Evolutionary conservation across 2,888 invertebrate genomes (phyloP), one percentile per base, ranked within the genome.

Genomic region (Epirrita christyi): DNA sequence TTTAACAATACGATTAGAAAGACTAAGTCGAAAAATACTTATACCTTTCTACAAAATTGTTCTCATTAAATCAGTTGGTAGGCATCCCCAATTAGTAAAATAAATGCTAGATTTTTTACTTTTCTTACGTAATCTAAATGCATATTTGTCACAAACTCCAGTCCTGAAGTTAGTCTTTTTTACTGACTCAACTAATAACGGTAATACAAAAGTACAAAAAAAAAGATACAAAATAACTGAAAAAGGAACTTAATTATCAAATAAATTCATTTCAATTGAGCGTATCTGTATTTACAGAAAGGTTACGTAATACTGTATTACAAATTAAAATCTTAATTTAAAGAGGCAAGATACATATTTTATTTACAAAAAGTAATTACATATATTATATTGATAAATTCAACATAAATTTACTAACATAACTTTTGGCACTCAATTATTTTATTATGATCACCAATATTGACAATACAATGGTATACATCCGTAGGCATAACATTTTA

Each of bases 271-370:
- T 29, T 34, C 1, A 13, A 36, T 59, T 55, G 51, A 59, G 59
- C 55, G 55, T 6, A 29, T 41, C 10, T 14, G 6, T 55, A 67
- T 64, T 44, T 64, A 66, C 61, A 61, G 59, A 57, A 57, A 27
- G 3, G 38, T 29, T 54, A 51, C 36, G 11, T 49, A 64, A 59
- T 67, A 69, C 67, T 64, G 64, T 38, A 53, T 38, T 41, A 21
- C 9, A 28, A 58, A 28, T 27, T 21, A 57, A 57, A 47, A 48
- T 32, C 45, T 56, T 61, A 46, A n/a, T 9, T 38, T 51, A 29
- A 28, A 21, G n/a, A 59, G 65, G 65, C 67, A 67, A 67, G 67
- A 67, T 51, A 62, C 10, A 60, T 40, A 27, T 48, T 38, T 15
- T 61, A 65, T 65, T 45, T 60, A 63, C 58, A 61, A 45, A 45